Evolutionary conservation across 2,113 vertebrate genomes (phyloP).

Genomic region (Micronycteris hirsuta): DNA sequence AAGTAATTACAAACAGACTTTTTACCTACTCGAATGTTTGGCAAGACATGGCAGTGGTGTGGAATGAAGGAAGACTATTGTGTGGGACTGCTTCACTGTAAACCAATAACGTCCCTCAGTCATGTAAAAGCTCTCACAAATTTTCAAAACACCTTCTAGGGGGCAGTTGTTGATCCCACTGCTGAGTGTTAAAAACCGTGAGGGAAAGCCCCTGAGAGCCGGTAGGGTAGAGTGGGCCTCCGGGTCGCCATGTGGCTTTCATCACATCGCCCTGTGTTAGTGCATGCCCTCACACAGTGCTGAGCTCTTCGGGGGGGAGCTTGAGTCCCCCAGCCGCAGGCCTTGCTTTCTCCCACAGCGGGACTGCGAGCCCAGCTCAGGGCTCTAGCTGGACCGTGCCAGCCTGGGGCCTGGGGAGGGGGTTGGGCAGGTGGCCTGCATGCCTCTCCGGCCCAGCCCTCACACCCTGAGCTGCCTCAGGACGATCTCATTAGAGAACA

Average conservation of each 20-base stretch:
- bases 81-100: neutral
- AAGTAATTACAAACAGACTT: constrained; percentile 25
- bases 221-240: neutral
- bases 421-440: neutral
- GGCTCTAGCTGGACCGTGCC: neutral
- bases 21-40: neutral
- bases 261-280: neutral
- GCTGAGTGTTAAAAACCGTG: neutral
- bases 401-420: neutral
- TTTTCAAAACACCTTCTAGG: neutral
- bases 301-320: neutral
- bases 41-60: neutral
- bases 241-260: accelerated
- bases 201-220: neutral
- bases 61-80: neutral
- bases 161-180: neutral
- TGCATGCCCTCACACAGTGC: neutral
- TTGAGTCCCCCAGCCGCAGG: neutral
- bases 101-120: neutral
- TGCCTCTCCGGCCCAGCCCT: neutral
- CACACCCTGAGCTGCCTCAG: neutral
- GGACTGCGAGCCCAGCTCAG: neutral
- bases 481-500: constrained; percentile 54
- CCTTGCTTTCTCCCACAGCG: neutral
- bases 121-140: neutral